Evolutionary conservation across 2,113 vertebrate genomes (phyloP).

Genomic region (Trematocara marginatum): DNA sequence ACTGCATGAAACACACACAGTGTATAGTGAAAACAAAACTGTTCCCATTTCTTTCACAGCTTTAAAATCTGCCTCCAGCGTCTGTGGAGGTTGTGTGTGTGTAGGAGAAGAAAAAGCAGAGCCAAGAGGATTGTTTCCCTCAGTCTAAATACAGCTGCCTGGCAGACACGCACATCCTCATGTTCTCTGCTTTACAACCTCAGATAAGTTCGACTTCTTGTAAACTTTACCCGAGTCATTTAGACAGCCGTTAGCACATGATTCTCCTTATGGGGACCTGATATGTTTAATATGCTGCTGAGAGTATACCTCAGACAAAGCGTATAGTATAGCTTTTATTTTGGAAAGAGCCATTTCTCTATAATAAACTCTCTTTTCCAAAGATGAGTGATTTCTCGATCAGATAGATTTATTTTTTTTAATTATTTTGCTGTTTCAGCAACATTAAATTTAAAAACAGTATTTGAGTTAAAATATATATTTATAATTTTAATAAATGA

Average conservation of each 20-base stretch:
- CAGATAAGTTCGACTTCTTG: not conserved
- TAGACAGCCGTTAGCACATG: not conserved
- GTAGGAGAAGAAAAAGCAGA: not conserved
- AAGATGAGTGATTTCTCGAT: rapidly evolving
- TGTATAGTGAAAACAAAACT: not conserved
- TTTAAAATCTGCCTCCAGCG: not conserved
- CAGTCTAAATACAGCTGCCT: not conserved
- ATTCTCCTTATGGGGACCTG: not conserved
- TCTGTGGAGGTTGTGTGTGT: not conserved
- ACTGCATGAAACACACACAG: not conserved
- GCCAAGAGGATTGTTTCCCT: not conserved
- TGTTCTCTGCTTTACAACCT: not conserved
- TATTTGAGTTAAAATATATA: no score
- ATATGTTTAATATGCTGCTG: not conserved
- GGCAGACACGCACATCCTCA: not conserved
- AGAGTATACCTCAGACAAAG: not conserved
- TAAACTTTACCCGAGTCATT: not conserved
- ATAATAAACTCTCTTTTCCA: no score
- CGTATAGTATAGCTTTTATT: not conserved
- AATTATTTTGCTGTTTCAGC: not conserved
- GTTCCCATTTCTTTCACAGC: not conserved
- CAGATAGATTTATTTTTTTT: not conserved
- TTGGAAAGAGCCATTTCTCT: not conserved
- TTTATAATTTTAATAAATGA: no score
- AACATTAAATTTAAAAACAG: no score